Conservation (phyloP, 1,140 invertebrate genomes). For the Acromyrmex heyeri region DNA sequence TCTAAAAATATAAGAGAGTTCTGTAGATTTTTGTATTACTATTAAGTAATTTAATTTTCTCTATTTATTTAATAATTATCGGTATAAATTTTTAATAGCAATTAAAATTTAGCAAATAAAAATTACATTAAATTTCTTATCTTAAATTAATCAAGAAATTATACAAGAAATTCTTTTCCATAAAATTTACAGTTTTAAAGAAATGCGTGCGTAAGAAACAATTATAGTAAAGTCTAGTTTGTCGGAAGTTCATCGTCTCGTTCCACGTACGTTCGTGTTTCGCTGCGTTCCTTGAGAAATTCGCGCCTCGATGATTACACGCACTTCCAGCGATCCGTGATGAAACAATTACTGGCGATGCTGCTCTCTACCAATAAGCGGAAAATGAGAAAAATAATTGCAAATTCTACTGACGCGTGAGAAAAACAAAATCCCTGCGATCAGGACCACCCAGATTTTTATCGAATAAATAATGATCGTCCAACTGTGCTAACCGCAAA, state of each 20-base stretch:
- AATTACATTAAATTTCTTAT: neutral
- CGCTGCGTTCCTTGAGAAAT: slow-evolving; percentile 62
- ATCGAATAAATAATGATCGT: neutral
- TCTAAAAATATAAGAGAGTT: too few relatives aligned
- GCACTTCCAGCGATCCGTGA: slow-evolving; percentile 54
- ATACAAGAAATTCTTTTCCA: neutral
- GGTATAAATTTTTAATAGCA: neutral
- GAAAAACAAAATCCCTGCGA: slow-evolving; percentile 17
- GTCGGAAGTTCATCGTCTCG: slow-evolving; percentile 60
- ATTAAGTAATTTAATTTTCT: too few relatives aligned
- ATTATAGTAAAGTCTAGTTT: slow-evolving; percentile 29
- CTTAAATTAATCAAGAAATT: neutral
- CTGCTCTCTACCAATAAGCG: slow-evolving; percentile 63
- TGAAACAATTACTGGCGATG: slow-evolving; percentile 60
- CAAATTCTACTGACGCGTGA: neutral
- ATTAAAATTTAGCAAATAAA: neutral
- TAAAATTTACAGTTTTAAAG: neutral
- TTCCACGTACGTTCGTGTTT: slow-evolving; percentile 43
- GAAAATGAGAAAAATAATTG: slow-evolving; percentile 67
- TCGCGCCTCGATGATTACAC: slow-evolving; percentile 65
- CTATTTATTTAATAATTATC: neutral
- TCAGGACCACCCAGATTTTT: slow-evolving; percentile 29
- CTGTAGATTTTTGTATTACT: neutral
- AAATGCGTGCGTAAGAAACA: neutral
- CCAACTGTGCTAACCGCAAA: neutral